These are phyloP conservation scores for Nasonia longicornis DNA, from an alignment of 1,140 invertebrate species.

Conservation along the genomic window DNA sequence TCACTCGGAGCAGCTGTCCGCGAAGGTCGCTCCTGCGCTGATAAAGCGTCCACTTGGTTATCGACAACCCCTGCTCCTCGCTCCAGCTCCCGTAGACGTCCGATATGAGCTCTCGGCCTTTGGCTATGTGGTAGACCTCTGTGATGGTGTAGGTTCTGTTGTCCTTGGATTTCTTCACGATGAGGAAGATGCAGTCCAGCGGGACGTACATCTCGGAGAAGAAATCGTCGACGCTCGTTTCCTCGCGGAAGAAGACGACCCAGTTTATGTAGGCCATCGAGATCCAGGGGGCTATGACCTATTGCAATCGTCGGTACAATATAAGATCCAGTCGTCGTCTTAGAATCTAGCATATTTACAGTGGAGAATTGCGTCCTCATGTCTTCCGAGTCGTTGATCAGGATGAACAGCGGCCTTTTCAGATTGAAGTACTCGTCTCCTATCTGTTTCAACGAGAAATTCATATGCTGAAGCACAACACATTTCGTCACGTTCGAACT, in stretches of 20 bases:
- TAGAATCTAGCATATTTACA: slow-evolving; percentile 52
- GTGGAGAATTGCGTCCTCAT: slow-evolving; percentile 55
- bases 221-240: slow-evolving; percentile 54
- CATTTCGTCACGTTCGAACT: not conserved
- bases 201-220: slow-evolving; percentile 58
- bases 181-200: slow-evolving; percentile 60
- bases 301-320: too few species aligned
- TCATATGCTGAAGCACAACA: not conserved
- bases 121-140: slow-evolving; percentile 61
- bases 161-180: slow-evolving; percentile 46
- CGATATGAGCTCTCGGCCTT: slow-evolving; percentile 51
- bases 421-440: slow-evolving; percentile 59
- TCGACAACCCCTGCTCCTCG: slow-evolving; percentile 48
- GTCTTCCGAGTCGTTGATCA: slow-evolving; percentile 61
- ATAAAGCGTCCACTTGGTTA: slow-evolving; percentile 55
- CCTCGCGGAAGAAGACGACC: slow-evolving; percentile 59
- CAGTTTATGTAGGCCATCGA: slow-evolving; percentile 64
- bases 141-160: slow-evolving; percentile 52
- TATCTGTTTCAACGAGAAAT: slow-evolving; percentile 52
- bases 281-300: slow-evolving; percentile 60
- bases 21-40: slow-evolving; percentile 60
- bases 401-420: slow-evolving; percentile 64
- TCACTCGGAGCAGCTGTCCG: slow-evolving; percentile 60
- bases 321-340: too few species aligned
- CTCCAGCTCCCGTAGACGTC: slow-evolving; percentile 57